Evolutionary conservation across 2,113 vertebrate species (phyloP).

Genomic region (Puntigrus tetrazona): DNA sequence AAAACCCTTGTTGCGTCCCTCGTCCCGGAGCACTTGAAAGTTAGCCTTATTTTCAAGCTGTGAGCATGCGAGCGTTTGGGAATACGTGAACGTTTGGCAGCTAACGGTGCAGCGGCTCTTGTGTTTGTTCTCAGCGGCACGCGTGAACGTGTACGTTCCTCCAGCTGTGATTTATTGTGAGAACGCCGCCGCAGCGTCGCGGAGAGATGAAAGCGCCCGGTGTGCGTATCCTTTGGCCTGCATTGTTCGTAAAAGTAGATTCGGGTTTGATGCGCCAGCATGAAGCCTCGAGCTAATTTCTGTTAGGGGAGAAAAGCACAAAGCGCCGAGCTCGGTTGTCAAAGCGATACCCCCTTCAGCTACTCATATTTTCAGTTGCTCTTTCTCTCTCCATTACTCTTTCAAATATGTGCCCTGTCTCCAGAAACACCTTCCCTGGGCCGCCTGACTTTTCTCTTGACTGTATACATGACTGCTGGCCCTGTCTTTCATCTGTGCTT

Average conservation of each 20-base stretch:
- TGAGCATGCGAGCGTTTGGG: not conserved
- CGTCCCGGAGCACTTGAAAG: not conserved
- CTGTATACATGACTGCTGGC: not conserved
- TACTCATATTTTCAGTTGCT: constrained; percentile 1
- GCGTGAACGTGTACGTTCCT: not conserved
- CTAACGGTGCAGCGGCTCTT: not conserved
- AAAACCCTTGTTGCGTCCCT: constrained; percentile 4
- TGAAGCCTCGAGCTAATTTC: constrained; percentile 31
- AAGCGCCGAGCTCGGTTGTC: not conserved
- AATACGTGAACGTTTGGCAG: not conserved
- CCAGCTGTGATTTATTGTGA: constrained; percentile 28
- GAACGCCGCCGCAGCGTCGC: not conserved
- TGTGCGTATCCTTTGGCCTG: not conserved
- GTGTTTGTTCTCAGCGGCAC: not conserved
- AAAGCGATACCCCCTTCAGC: constrained; percentile 5
- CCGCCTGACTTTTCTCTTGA: not conserved
- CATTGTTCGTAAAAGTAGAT: constrained; percentile 32
- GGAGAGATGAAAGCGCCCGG: constrained; percentile 8
- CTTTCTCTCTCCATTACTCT: not conserved
- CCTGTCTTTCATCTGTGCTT: not conserved
- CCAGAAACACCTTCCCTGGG: not conserved
- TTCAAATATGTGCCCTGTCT: constrained; percentile 18
- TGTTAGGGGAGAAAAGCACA: constrained; percentile 7
- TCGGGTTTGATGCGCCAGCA: constrained; percentile 26
- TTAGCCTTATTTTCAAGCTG: constrained; percentile 34